Percentiles rank a stretch among this genome's conserved stretches.
These are phyloP conservation scores for Chrysopilus asiliformis DNA, from an alignment of 2,888 invertebrate species.

Conservation along the genomic window DNA sequence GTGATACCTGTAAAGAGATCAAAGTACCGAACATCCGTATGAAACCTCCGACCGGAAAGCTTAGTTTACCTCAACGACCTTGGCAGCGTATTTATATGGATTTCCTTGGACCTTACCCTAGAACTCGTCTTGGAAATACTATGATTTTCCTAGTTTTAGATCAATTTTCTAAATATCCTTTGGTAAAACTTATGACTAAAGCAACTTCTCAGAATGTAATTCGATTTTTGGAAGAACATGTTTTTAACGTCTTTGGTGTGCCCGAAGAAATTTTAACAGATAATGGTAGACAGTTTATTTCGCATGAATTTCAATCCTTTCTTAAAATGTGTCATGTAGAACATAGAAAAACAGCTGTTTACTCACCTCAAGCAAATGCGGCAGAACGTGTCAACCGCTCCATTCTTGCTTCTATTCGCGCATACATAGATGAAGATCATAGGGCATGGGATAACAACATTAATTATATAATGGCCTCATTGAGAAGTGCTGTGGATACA, in stretches of 20 bases:
- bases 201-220: slow-evolving; percentile 6
- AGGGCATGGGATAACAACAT: slow-evolving; percentile 19
- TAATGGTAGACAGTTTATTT: slow-evolving; percentile 19
- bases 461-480: slow-evolving; percentile 18
- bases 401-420: slow-evolving; percentile 20
- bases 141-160: slow-evolving; percentile 8
- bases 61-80: slow-evolving; percentile 5
- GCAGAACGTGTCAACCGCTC: slow-evolving; percentile 22
- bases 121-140: slow-evolving; percentile 5
- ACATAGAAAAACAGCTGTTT: slow-evolving; percentile 16
- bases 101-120: slow-evolving; percentile 11
- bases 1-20: slow-evolving; percentile 8
- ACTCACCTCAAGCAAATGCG: slow-evolving; percentile 25
- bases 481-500: slow-evolving; percentile 20
- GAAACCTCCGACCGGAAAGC: slow-evolving; percentile 10
- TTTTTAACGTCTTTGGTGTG: slow-evolving; percentile 20
- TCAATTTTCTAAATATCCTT: slow-evolving; percentile 11
- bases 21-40: slow-evolving; percentile 7
- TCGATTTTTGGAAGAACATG: slow-evolving; percentile 12
- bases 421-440: slow-evolving; percentile 17
- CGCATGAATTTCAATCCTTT: slow-evolving; percentile 11
- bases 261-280: slow-evolving; percentile 18
- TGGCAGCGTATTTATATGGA: slow-evolving; percentile 12
- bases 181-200: slow-evolving; percentile 5
- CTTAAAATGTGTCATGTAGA: too few species aligned